Base-by-base conservation (phyloP, 2,888 invertebrate species). In the Melitaea athalia region DNA sequence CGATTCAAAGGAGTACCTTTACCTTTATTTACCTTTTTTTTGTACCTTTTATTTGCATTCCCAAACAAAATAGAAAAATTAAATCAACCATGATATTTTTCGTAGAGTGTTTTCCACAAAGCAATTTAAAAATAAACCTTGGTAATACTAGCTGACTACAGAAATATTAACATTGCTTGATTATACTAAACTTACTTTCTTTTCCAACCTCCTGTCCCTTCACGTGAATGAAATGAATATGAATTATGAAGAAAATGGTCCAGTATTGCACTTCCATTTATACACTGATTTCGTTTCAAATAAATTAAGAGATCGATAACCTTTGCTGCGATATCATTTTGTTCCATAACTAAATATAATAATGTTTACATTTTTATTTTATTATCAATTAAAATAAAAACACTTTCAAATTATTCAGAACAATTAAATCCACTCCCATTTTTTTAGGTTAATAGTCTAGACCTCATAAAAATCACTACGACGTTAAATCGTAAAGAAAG, bases 231-330 rank as follows among this genome's bases (percentile, higher is more conserved):
- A 86, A 81, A 70, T 84, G 81, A 72, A 85, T 74, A 74, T 82
- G 82, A 75, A 84, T 77, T 76, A 89, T 75, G 71, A 90, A 81
- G 68, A 89, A 75, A 77, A 76, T 85, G 77, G 78, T 84, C 88
- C 86, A 88, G 80, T 86, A 83, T 78, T 87, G 85, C 85, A 91
- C 90, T 85, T 91, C 91, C 92, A 92, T 92, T 91, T 91, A 91
- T 89, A 78, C 81, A 86, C 80, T 74, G 78, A 80, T 79, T 69
- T 69, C 57, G 74, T 79, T 74, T 63, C 76, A 77, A 81, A 75
- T 77, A 68, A 79, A 83, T 87, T 81, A 90, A 79, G 81, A 82
- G 79, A 85, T 81, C 77, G 73, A 76, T 71, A 78, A 77, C 75
- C 70, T 76, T 78, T 77, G 75, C 76, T 69, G 74, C 65, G 72